These are phyloP conservation scores for Phortica variegata DNA, from an alignment of 1,140 invertebrate genomes.

Conservation along the genomic window DNA sequence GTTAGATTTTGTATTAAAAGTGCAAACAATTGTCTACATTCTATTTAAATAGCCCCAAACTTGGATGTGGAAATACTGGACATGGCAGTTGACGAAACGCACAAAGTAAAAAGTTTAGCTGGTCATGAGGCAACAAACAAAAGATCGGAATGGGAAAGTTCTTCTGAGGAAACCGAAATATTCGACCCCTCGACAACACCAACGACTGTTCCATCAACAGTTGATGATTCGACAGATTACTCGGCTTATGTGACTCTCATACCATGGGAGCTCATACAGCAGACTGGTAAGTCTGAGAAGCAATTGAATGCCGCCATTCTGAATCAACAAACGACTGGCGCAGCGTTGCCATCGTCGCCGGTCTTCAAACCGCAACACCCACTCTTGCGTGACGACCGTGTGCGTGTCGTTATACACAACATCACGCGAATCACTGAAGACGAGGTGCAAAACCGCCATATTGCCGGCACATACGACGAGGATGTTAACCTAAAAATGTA, in stretches of 20 bases:
- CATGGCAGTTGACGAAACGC: slow-evolving; percentile 27
- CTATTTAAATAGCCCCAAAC: slow-evolving; percentile 15
- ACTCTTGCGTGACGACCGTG: slow-evolving; percentile 34
- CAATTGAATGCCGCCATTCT: slow-evolving; percentile 38
- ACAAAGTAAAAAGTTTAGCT: slow-evolving; percentile 26
- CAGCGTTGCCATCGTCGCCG: slow-evolving; percentile 1
- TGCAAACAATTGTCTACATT: slow-evolving; percentile 13
- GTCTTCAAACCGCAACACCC: slow-evolving; percentile 16
- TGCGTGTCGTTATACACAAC: slow-evolving; percentile 59
- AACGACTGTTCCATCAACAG: slow-evolving; percentile 3
- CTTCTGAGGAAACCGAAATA: slow-evolving; percentile 28
- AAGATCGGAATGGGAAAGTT: slow-evolving; percentile 35
- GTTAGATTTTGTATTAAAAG: background rate
- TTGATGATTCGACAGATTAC: slow-evolving; percentile 32
- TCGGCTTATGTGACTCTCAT: slow-evolving; percentile 41
- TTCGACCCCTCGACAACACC: slow-evolving; percentile 9
- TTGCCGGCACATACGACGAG: slow-evolving; percentile 29
- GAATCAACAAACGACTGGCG: slow-evolving; percentile 25
- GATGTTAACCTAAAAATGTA: slow-evolving; percentile 55
- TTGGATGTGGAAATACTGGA: slow-evolving; percentile 46
- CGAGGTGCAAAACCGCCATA: slow-evolving; percentile 42
- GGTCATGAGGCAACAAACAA: slow-evolving; percentile 16
- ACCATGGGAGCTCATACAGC: slow-evolving; percentile 50
- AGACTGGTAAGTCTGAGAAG: slow-evolving; percentile 45
- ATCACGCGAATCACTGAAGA: slow-evolving; percentile 53